Base-by-base conservation (phyloP, 2,888 invertebrate genomes). In the Platycheirus albimanus region DNA sequence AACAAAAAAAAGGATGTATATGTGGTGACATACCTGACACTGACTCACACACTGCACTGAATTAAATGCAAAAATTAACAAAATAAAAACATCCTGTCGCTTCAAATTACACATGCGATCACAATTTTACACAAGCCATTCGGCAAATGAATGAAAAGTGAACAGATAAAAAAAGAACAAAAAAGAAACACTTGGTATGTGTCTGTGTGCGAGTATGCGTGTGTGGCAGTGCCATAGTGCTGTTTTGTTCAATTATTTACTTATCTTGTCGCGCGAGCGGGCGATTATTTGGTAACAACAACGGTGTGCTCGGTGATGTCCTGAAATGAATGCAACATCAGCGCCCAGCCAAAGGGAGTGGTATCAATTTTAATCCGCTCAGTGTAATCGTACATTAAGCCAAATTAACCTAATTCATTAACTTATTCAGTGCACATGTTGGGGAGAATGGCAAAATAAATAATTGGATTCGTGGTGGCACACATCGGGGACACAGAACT, bases 391-490 rank as follows among this genome's bases (percentile, higher is more conserved):
- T 49, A 72, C 71, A 77, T 81, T 81, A 77, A 81, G 67, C 77
- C 77, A 77, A 81, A 81, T 81, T 77, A 81, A 81, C 81, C 81
- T 77, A 77, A 81, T 81, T 81, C 81, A 77, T 81, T 81, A 81
- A 77, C 77, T 52, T 67, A 71, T 77, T 71, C 71, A 63, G 58
- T 64, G 58, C 45, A 64, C 61, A 38, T 20, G 10, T 33, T 41
- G 45, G 43, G 24, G n/a, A 64, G 47, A 69, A 75, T 63, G 66
- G 51, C 49, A 47, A 61, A 75, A 79, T 74, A 75, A 80, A 75
- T 80, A 75, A 80, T 75, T 69, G 75, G 79, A 80, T 75, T 36
- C 54, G 45, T 30, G 17, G 54, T 54, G 36, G 19, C 33, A 54
- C 52, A 52, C 52, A 33, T 19, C 11, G 15, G 10, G 33, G 17